These are phyloP conservation scores for Agrotis segetum DNA, from an alignment of 2,888 invertebrate genomes.

Conservation along the genomic window DNA sequence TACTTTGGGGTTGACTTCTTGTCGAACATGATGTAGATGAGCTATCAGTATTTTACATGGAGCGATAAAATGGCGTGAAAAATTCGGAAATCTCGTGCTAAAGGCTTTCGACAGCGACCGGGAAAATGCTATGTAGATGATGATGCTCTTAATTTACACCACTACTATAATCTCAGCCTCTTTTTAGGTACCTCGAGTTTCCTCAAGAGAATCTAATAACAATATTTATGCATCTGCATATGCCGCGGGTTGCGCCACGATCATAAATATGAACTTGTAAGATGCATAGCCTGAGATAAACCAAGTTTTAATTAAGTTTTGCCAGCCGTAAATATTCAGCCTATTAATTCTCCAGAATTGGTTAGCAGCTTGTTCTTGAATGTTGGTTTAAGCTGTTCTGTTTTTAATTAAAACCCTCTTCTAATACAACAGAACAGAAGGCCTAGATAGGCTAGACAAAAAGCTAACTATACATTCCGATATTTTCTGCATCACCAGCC, in stretches of 20 bases:
- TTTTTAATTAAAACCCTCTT: background rate
- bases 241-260: conserved; percentile 1
- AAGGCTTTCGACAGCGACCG: too few species aligned
- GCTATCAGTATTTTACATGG: too few species aligned
- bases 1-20: too few species aligned
- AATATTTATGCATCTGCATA: conserved; percentile 18
- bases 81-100: too few species aligned
- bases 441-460: too few species aligned
- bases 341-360: conserved; percentile 33
- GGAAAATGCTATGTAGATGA: too few species aligned
- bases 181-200: background rate
- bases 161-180: background rate
- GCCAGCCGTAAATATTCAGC: conserved; percentile 23
- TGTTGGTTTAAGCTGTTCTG: background rate
- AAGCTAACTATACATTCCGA: too few species aligned
- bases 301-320: conserved; percentile 56
- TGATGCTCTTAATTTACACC: too few species aligned
- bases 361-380: background rate
- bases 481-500: too few species aligned
- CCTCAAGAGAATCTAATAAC: background rate
- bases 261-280: conserved; percentile 41
- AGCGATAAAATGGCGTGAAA: too few species aligned
- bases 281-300: conserved; percentile 16
- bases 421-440: background rate
- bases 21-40: too few species aligned